phyloP scores from a whole-genome alignment of 2,113 vertebrate species.

The Microcebus jonahi region DNA sequence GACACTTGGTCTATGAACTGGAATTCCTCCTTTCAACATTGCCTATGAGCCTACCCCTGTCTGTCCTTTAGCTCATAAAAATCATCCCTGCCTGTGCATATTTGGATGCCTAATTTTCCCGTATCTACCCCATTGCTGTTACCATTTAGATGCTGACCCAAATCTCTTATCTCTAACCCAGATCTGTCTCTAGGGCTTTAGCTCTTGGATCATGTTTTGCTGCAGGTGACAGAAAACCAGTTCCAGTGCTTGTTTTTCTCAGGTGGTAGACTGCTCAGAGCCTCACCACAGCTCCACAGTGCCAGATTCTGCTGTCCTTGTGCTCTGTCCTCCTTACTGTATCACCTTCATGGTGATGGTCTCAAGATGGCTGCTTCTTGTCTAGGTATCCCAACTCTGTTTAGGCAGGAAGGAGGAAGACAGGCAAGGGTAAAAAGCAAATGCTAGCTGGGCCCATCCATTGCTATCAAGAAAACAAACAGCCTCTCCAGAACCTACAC shows the following conservation, averaged over 20 bases:
- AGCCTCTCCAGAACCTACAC: not conserved
- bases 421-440: not conserved
- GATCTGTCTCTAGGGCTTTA: constrained; percentile 36
- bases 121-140: not conserved
- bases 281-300: not conserved
- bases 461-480: constrained; percentile 16
- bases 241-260: constrained; percentile 44
- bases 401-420: not conserved
- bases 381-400: not conserved
- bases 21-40: not conserved
- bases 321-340: not conserved
- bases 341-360: not conserved
- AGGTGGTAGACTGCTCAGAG: not conserved
- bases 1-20: not conserved
- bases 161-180: constrained; percentile 58
- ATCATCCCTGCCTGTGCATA: not conserved
- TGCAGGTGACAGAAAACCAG: constrained; percentile 52
- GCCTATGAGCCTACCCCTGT: not conserved
- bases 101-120: not conserved
- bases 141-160: not conserved
- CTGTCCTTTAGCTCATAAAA: not conserved
- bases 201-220: constrained; percentile 54
- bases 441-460: not conserved
- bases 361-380: not conserved
- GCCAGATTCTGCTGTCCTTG: not conserved